phyloP scores from a whole-genome alignment of 2,113 vertebrate genomes.

The Tragelaphus scriptus region DNA sequence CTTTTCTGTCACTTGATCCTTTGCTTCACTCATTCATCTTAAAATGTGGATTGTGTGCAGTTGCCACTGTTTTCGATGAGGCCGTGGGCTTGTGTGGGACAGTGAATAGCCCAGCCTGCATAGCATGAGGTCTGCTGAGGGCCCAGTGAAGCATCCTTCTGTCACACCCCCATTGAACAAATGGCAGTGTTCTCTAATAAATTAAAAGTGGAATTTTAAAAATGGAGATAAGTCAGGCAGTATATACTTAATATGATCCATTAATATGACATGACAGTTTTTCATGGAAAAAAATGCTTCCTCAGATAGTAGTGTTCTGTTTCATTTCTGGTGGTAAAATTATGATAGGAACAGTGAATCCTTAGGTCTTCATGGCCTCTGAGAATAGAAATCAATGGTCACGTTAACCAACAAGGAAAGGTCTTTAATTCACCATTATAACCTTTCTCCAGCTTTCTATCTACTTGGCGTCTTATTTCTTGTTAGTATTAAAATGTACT shows the following conservation, averaged over 20 bases:
- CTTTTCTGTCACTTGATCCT: background rate
- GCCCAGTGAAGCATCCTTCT: background rate
- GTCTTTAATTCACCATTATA: background rate
- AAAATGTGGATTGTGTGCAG: fast-evolving
- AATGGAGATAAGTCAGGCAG: background rate
- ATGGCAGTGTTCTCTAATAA: background rate
- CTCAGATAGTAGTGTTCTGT: background rate
- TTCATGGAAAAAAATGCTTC: background rate
- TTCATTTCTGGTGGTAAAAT: background rate
- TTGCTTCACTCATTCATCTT: background rate
- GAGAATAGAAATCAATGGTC: background rate
- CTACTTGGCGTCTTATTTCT: background rate
- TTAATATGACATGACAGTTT: background rate
- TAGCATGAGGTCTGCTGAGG: no score
- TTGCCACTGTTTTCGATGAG: background rate
- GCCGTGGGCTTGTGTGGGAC: background rate
- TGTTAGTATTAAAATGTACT: background rate
- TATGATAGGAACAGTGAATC: background rate
- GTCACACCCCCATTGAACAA: background rate
- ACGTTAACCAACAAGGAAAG: background rate
- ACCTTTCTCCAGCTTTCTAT: background rate
- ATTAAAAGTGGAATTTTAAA: background rate
- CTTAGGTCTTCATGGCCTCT: background rate
- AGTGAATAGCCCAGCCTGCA: fast-evolving
- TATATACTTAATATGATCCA: background rate